These are phyloP conservation scores for Laothoe populi DNA, from an alignment of 2,888 invertebrate genomes.

Conservation along the genomic window DNA sequence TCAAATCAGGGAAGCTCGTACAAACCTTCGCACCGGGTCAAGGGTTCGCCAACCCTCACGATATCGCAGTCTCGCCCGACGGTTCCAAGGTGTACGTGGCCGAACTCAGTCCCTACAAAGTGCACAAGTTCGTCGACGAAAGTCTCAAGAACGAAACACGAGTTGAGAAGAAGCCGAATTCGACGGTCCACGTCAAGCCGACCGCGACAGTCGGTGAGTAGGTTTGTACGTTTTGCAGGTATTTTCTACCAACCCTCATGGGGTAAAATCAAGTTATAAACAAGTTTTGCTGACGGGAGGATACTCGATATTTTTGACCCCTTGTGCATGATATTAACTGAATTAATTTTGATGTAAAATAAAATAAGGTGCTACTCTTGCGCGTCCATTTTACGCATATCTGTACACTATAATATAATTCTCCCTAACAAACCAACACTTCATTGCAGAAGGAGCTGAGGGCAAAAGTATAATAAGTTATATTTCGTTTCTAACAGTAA, in stretches of 20 bases:
- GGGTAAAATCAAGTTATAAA: no score
- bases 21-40: conserved; percentile 86
- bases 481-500: no score
- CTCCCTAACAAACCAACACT: no score
- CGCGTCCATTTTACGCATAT: no score
- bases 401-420: no score
- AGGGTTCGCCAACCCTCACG: conserved; percentile 90
- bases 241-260: conserved; percentile 25
- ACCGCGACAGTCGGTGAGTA: conserved; percentile 78
- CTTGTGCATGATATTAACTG: no score
- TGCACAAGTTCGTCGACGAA: conserved; percentile 79
- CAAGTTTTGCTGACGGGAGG: no score
- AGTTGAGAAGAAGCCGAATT: conserved; percentile 36
- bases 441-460: no score
- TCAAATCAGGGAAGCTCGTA: conserved; percentile 83
- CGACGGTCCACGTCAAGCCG: conserved; percentile 62
- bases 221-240: conserved; percentile 44
- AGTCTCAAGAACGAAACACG: conserved; percentile 45
- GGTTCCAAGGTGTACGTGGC: conserved; percentile 90
- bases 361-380: no score
- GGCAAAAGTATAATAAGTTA: no score
- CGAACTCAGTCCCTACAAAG: conserved; percentile 88
- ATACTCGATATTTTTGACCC: no score
- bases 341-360: no score
- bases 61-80: conserved; percentile 89